Conservation (phyloP, 2,797 vertebrate genomes). For the Lutjanus campechanus region DNA sequence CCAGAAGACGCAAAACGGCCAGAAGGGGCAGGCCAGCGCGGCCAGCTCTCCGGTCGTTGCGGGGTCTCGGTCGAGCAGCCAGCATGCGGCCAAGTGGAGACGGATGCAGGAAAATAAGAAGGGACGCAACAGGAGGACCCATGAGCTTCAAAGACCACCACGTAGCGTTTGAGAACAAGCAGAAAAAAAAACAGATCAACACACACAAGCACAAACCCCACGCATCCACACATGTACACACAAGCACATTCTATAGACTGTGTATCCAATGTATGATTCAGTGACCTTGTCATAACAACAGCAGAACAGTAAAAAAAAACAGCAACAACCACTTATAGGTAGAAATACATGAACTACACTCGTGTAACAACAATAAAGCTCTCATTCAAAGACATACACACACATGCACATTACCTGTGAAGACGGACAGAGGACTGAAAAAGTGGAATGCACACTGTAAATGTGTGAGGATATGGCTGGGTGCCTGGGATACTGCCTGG, state of each 20-base stretch:
- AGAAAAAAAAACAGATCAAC: conserved; percentile 38
- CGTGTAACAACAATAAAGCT: conserved; percentile 30
- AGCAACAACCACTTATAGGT: conserved; percentile 47
- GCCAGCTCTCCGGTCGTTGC: conserved; percentile 81
- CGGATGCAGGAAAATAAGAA: conserved; percentile 98
- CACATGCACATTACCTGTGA: conserved; percentile 70
- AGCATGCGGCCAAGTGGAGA: conserved; percentile 94
- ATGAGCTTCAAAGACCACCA: conserved; percentile 98
- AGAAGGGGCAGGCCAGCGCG: conserved; percentile 87
- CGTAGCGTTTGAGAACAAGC: conserved; percentile 90
- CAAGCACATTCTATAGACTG: conserved; percentile 65
- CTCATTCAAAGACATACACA: conserved; percentile 55
- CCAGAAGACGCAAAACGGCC: conserved; percentile 73
- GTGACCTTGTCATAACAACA: conserved; percentile 63
- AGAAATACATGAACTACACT: conserved; percentile 43
- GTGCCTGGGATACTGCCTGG: conserved; percentile 70
- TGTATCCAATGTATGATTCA: conserved; percentile 62
- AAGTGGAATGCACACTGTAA: conserved; percentile 73
- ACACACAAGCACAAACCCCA: conserved; percentile 76
- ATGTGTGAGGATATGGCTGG: conserved; percentile 70
- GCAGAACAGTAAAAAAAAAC: conserved; percentile 27
- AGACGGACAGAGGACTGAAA: conserved; percentile 63
- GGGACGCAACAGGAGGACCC: conserved; percentile 98
- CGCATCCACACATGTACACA: conserved; percentile 64
- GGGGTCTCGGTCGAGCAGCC: conserved; percentile 79